Evolutionary conservation across 2,888 invertebrate species (phyloP), one percentile per base, ranked within the genome.

Genomic region (Pegoplata infirma): DNA sequence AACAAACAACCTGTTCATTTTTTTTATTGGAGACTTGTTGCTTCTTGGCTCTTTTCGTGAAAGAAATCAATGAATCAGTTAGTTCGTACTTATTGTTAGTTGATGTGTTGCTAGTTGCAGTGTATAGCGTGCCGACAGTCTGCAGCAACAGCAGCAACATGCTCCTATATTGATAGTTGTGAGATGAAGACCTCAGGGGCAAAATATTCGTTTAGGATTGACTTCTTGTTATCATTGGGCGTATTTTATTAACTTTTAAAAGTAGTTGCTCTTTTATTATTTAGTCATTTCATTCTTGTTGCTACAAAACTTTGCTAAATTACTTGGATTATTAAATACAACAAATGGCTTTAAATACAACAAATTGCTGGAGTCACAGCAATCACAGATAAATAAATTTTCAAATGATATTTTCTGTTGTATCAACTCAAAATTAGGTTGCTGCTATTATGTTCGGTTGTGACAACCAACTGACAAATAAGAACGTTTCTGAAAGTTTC

Each of bases 171-270:
- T 21, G 4, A 12, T 51, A 51, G 44, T 21, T 55, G 49, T 69
- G 53, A 61, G 84, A 86, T 87, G 84, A 86, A 87, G 87, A 88
- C 87, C 87, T 88, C 85, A 86, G 86, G 87, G 85, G 83, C 83
- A 85, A 86, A 83, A 84, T 85, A 84, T 84, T 83, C 82, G 80
- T 80, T 81, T 66, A 69, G 80, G 81, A 82, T 82, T 81, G 83
- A 82, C 82, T 84, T 84, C 87, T 88, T 87, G 87, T 86, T 87
- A 86, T 87, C 85, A 85, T 86, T 88, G 87, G 87, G 88, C 88
- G 87, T 87, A 86, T 86, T 88, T 87, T 87, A 87, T 87, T 88
- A 87, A 88, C 88, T 87, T 87, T 87, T 88, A 87, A 88, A 76
- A 81, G n/a, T n/a, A n/a, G 80, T 80, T 81, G 77, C 79, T 59